Evolutionary conservation across 1,140 invertebrate species (phyloP).

Genomic region (Drosophila lacertosa): DNA sequence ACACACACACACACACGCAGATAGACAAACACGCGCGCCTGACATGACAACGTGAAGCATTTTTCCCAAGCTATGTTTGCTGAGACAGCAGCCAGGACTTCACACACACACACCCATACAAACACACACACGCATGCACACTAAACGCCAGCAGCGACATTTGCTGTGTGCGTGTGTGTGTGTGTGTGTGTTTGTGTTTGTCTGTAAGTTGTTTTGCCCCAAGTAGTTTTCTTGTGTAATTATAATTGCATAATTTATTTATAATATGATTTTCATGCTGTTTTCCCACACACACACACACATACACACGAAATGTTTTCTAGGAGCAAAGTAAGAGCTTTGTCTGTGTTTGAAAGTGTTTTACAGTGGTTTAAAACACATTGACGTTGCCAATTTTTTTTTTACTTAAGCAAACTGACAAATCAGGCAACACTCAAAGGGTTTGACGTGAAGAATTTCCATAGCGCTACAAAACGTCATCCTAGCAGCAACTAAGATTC

Average conservation of each 20-base stretch:
- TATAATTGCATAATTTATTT: constrained; percentile 83
- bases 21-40: constrained; percentile 39
- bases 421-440: neutral
- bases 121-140: constrained; percentile 12
- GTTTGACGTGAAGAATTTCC: no score
- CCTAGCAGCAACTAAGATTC: neutral
- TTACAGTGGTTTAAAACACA: constrained; percentile 59
- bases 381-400: constrained; percentile 52
- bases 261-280: constrained; percentile 82
- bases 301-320: constrained; percentile 2
- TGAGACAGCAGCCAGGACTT: constrained; percentile 40
- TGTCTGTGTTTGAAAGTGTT: no score
- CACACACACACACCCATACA: constrained; percentile 20
- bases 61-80: constrained; percentile 56
- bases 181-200: constrained; percentile 6
- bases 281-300: constrained; percentile 53
- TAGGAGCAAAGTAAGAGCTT: no score
- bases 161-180: constrained; percentile 32
- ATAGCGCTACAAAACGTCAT: no score
- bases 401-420: constrained; percentile 10
- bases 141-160: constrained; percentile 9
- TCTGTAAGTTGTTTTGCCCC: constrained; percentile 72
- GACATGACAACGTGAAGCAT: constrained; percentile 77
- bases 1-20: constrained; percentile 7
- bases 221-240: constrained; percentile 82